Percentiles rank a stretch among this genome's conserved stretches.
Conservation (phyloP, 1,140 invertebrate genomes). For the Panagrolaimus sp. region DNA sequence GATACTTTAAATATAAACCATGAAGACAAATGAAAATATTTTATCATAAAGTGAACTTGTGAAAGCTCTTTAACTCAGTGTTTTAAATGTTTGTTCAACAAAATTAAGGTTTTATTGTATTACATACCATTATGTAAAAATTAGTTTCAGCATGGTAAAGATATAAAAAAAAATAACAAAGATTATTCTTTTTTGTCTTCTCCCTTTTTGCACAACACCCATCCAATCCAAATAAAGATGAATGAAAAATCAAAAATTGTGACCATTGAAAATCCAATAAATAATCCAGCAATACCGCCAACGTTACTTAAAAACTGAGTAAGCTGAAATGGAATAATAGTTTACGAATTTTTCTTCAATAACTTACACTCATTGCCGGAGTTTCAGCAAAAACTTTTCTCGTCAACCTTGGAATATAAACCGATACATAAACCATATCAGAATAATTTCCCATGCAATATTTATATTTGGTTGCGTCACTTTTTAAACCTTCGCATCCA, state of each 20-base stretch:
- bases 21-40: too few relatives aligned
- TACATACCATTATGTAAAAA: too few relatives aligned
- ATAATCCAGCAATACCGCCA: background rate
- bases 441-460: background rate
- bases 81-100: too few relatives aligned
- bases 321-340: background rate
- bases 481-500: background rate
- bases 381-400: background rate
- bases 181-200: too few relatives aligned
- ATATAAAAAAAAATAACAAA: too few relatives aligned
- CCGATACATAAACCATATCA: background rate
- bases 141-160: too few relatives aligned
- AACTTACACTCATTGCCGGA: conserved; percentile 3
- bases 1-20: too few relatives aligned
- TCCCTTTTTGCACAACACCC: too few relatives aligned
- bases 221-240: background rate
- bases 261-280: conserved; percentile 2
- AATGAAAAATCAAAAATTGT: background rate
- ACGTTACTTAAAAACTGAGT: background rate
- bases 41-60: too few relatives aligned
- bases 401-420: conserved; percentile 3
- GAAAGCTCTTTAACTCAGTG: too few relatives aligned
- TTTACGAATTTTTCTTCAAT: background rate
- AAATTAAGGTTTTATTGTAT: too few relatives aligned
- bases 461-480: background rate